A percentile compares a stretch with the other conserved stretches of the same genome.
phyloP scores from a whole-genome alignment of 53 echinoderm and acorn worm species.

The Arbacia lixula region DNA sequence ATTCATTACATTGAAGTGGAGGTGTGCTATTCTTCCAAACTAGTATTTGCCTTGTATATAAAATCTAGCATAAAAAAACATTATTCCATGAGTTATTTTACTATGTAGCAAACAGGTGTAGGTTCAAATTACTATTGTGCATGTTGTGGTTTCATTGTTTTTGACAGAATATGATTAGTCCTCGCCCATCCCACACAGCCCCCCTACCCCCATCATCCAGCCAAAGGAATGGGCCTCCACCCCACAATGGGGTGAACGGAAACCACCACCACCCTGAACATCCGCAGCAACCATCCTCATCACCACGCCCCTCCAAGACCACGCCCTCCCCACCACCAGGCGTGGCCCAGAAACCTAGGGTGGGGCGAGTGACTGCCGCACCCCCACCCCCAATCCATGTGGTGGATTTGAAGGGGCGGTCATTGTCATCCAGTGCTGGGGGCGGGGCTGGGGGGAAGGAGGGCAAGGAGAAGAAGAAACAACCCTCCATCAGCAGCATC shows the following conservation, averaged over 20 bases:
- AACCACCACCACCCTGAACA: too few species aligned
- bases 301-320: constrained; percentile 34
- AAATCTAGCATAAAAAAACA: too few species aligned
- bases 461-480: constrained; percentile 51
- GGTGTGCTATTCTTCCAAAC: too few species aligned
- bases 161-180: too few species aligned
- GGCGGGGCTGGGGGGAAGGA: constrained; percentile 3
- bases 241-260: not conserved
- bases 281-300: not conserved
- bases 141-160: too few species aligned
- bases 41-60: too few species aligned
- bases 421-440: constrained; percentile 5
- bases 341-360: constrained; percentile 31
- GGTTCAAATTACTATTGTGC: too few species aligned
- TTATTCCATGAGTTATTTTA: too few species aligned
- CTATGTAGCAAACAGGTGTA: too few species aligned
- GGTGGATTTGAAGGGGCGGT: constrained; percentile 46
- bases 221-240: not conserved
- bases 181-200: not conserved
- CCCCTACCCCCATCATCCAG: not conserved
- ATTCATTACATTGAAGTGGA: too few species aligned
- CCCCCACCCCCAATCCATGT: constrained; percentile 71
- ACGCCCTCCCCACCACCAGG: not conserved
- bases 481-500: constrained; percentile 57
- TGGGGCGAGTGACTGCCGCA: constrained; percentile 64